These are phyloP conservation scores for Leptinotarsa tumamoca DNA, from an alignment of 2,888 invertebrate genomes.

Conservation along the genomic window DNA sequence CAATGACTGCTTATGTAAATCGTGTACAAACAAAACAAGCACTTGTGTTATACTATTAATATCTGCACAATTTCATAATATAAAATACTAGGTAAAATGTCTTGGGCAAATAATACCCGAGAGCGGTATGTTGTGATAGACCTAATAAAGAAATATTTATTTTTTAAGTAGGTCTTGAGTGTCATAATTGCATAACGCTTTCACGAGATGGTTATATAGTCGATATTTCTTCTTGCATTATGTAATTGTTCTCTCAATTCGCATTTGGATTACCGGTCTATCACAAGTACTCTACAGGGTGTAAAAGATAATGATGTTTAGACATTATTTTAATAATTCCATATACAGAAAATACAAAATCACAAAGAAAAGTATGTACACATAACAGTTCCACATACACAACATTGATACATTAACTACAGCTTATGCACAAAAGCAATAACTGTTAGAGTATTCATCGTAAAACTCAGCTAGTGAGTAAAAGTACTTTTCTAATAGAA, in stretches of 20 bases:
- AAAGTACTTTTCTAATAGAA: too few relatives aligned
- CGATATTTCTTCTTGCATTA: slow-evolving; percentile 37
- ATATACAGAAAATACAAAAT: too few relatives aligned
- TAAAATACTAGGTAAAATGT: slow-evolving; percentile 22
- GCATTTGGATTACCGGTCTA: neutral
- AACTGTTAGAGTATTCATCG: too few relatives aligned
- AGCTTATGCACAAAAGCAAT: too few relatives aligned
- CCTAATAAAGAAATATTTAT: slow-evolving; percentile 41
- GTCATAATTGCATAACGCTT: slow-evolving; percentile 36
- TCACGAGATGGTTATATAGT: slow-evolving; percentile 43
- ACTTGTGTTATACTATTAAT: neutral
- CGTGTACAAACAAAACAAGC: neutral
- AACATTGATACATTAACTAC: too few relatives aligned
- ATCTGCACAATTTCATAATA: slow-evolving; percentile 24
- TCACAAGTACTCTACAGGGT: neutral
- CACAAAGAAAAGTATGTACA: too few relatives aligned
- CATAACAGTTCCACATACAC: too few relatives aligned
- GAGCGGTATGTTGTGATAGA: slow-evolving; percentile 29
- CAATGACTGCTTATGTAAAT: neutral
- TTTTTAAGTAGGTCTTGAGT: slow-evolving; percentile 45
- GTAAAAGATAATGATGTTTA: neutral
- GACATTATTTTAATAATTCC: neutral
- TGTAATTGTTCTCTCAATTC: slow-evolving; percentile 29
- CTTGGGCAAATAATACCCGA: slow-evolving; percentile 27
- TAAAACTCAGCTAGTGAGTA: too few relatives aligned